Base-by-base conservation (phyloP, 2,113 vertebrate species). In the Tricholaema leucomelas region DNA sequence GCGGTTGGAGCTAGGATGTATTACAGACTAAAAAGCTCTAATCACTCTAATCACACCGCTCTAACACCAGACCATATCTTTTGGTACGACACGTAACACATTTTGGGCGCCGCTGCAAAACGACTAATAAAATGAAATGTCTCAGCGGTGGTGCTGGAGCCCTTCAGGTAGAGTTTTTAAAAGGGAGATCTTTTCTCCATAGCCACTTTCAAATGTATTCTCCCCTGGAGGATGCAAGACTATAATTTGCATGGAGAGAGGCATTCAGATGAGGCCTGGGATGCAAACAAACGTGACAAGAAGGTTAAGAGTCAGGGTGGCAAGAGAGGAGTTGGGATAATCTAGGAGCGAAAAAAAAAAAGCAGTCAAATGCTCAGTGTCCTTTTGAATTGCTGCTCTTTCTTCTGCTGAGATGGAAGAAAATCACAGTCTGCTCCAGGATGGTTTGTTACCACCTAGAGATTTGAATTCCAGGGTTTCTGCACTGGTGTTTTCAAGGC, bases 251-350 rank as follows among this genome's bases (percentile, higher is more conserved):
- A 92, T 60, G 56, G 72, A 83, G 67, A 14, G 63, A 87, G 79
- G 91, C 92, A 83, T 87, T 87, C 65, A 69, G 72, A 95, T 83
- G 84, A 96, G 91, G 79, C 44, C 87, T 73, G 91, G 75, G 85
- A 92, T 64, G 67, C 87, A 93, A 95, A 93, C 56, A 94, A 88
- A 88, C 11, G 52, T 88, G 92, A 96, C 60, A 40, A 66, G 88
- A 87, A 88, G 83, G 91, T 95, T 87, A 95, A 95, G 84, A 92
- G 72, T 93, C 67, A 87, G 75, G 89, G 87, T 17, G 80, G 69
- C 30, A 42, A 93, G 81, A 19, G 48, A n/a, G 2, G 55, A 87
- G 59, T 28, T 55, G 66, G 54, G 81, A 86, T 73, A 85, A 81
- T 63, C 31, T 24, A 63, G 75, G 76, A 75, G 61, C n/a, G 23